phyloP scores from a whole-genome alignment of 2,797 vertebrate genomes.

The Simalia tracyae region DNA sequence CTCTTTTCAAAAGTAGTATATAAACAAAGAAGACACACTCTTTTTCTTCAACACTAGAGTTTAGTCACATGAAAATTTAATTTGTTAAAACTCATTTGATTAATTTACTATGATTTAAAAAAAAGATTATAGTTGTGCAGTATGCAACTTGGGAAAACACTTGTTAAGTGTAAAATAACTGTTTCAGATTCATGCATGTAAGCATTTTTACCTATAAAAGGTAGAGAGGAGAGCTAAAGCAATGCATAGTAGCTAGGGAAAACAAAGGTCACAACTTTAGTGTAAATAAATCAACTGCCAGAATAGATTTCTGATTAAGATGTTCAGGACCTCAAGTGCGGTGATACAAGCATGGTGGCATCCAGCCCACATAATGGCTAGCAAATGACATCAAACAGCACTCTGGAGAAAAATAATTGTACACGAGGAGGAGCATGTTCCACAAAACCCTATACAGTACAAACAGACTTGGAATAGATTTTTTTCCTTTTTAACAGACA shows the following conservation, averaged over 20 bases:
- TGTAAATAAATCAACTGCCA: neutral
- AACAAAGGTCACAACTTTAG: neutral
- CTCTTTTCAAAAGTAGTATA: neutral
- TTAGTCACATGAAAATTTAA: neutral
- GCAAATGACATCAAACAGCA: neutral
- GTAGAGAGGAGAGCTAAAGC: neutral
- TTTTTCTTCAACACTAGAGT: neutral
- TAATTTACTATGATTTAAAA: neutral
- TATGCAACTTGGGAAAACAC: neutral
- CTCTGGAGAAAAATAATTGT: neutral
- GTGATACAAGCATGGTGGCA: neutral
- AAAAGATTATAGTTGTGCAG: neutral
- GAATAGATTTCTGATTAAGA: neutral
- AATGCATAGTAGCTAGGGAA: neutral
- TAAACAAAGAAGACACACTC: neutral
- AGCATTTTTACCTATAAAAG: neutral
- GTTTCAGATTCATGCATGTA: neutral
- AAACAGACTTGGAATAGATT: neutral
- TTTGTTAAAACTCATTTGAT: neutral
- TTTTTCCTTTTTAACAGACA: neutral
- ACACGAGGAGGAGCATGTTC: constrained; percentile 16
- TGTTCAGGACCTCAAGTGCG: neutral
- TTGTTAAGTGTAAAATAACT: neutral
- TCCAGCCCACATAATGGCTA: neutral
- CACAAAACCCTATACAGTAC: constrained; percentile 28